Conservation (phyloP, 2,113 vertebrate genomes). For the Tangachromis dhanisi region DNA sequence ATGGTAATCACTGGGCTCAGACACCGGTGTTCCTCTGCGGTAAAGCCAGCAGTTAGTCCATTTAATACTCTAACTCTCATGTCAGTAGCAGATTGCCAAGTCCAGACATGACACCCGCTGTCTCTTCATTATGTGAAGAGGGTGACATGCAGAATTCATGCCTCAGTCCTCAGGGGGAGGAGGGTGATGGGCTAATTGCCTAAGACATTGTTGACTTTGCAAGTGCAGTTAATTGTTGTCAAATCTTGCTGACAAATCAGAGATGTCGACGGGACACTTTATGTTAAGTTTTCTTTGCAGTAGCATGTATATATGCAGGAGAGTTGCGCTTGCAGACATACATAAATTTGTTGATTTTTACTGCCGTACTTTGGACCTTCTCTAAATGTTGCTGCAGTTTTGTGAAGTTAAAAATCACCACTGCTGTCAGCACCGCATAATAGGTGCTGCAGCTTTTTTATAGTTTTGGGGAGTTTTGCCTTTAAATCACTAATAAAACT, state of each 20-base stretch:
- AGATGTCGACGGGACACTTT: background rate
- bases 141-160: constrained; percentile 28
- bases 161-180: background rate
- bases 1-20: constrained; percentile 75
- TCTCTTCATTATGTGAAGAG: constrained; percentile 51
- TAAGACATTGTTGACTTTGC: constrained; percentile 9
- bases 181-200: background rate
- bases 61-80: constrained; percentile 75
- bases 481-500: background rate
- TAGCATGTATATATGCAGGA: background rate
- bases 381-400: background rate
- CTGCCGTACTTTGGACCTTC: background rate
- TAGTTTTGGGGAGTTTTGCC: background rate
- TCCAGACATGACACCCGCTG: constrained; percentile 50
- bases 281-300: background rate
- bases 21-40: constrained; percentile 58
- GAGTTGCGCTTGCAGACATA: background rate
- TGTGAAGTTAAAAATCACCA: background rate
- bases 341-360: background rate
- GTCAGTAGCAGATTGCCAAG: constrained; percentile 44
- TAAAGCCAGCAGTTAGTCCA: constrained; percentile 75
- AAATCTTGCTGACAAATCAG: background rate
- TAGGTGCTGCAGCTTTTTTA: background rate
- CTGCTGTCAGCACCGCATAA: background rate
- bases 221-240: constrained; percentile 12